These are phyloP conservation scores for Erithacus rubecula DNA, from an alignment of 2,797 vertebrate species.

Conservation along the genomic window DNA sequence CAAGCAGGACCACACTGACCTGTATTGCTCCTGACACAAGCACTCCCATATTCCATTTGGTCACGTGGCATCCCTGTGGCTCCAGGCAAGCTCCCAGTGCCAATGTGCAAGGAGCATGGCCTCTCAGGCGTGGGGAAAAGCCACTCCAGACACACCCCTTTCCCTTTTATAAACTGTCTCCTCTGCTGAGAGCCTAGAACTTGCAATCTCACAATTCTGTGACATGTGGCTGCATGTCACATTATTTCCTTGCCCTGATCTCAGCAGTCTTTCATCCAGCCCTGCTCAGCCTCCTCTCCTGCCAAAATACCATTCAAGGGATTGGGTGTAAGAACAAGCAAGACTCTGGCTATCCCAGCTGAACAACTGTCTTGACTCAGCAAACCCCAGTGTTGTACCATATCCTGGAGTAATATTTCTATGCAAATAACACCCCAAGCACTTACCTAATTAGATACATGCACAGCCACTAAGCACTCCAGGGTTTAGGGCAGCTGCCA, in stretches of 20 bases:
- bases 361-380: slow-evolving; percentile 30
- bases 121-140: background rate
- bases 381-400: background rate
- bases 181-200: background rate
- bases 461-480: slow-evolving; percentile 1
- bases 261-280: background rate
- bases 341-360: background rate
- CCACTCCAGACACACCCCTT: background rate
- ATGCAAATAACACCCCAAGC: slow-evolving; percentile 17
- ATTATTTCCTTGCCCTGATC: background rate
- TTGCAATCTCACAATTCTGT: fast-evolving
- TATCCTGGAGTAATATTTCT: slow-evolving; percentile 30
- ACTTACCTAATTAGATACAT: slow-evolving; percentile 40
- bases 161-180: background rate
- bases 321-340: background rate
- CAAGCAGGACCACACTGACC: background rate
- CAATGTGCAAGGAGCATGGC: fast-evolving
- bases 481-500: slow-evolving; percentile 44
- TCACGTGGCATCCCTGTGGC: fast-evolving
- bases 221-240: background rate
- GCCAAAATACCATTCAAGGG: background rate
- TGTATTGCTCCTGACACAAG: background rate
- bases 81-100: background rate
- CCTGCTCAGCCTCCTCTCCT: background rate
- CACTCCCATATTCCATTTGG: background rate